Conservation (phyloP, 2,797 vertebrate species). For the Apogon talboti region DNA sequence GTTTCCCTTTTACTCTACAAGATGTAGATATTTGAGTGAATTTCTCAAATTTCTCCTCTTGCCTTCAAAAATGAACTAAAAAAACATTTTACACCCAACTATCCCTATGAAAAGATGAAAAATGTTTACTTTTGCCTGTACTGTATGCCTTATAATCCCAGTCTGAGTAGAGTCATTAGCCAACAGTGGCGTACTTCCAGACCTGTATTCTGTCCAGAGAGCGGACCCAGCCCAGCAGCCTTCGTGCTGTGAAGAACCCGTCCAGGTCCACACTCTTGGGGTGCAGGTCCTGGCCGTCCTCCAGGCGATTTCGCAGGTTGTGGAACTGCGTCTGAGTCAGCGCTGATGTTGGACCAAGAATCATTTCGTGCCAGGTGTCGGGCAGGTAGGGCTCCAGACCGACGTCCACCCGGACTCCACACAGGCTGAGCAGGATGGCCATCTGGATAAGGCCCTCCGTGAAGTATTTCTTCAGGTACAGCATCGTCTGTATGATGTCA, state of each 20-base stretch:
- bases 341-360: slow-evolving; percentile 88
- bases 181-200: neutral
- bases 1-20: too few species aligned
- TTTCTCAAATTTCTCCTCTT: too few species aligned
- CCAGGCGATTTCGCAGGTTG: slow-evolving; percentile 85
- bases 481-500: slow-evolving; percentile 41
- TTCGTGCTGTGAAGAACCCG: slow-evolving; percentile 85
- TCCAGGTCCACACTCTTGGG: slow-evolving; percentile 90
- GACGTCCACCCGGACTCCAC: slow-evolving; percentile 90
- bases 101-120: too few species aligned
- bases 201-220: slow-evolving; percentile 87
- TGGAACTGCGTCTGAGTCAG: slow-evolving; percentile 91
- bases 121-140: neutral
- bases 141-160: neutral
- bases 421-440: slow-evolving; percentile 93
- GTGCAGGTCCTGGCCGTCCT: slow-evolving; percentile 85
- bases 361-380: slow-evolving; percentile 84
- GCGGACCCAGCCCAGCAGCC: slow-evolving; percentile 87
- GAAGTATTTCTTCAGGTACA: slow-evolving; percentile 94
- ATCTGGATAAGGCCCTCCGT: slow-evolving; percentile 94
- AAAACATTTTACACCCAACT: too few species aligned
- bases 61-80: too few species aligned
- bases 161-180: neutral
- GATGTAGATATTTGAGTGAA: too few species aligned
- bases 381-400: slow-evolving; percentile 91